Percentiles rank a stretch among this genome's conserved stretches.
These are phyloP conservation scores for Marmota flaviventris DNA, from an alignment of 2,113 vertebrate species.

Conservation along the genomic window DNA sequence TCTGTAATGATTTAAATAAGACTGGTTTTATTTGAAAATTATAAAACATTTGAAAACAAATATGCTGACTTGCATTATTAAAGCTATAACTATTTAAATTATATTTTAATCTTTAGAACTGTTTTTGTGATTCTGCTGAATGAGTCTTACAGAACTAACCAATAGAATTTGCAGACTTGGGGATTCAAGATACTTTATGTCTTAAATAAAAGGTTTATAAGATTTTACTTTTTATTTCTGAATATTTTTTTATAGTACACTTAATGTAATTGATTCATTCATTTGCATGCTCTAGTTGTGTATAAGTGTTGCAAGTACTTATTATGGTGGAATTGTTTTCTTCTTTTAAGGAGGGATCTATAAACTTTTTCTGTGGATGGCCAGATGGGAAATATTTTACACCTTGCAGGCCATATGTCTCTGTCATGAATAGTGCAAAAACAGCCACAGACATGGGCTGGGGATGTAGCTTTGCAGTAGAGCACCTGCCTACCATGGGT, in stretches of 20 bases:
- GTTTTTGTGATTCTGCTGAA: not conserved
- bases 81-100: constrained; percentile 42
- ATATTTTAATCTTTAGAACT: constrained; percentile 42
- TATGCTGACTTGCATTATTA: constrained; percentile 50
- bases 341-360: not conserved
- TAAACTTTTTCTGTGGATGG: not conserved
- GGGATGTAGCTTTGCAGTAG: no score
- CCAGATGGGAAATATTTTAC: not conserved
- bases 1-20: constrained; percentile 47
- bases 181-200: not conserved
- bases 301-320: not conserved
- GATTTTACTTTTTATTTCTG: constrained; percentile 33
- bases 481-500: no score
- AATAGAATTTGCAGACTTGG: constrained; percentile 25
- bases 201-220: constrained; percentile 14
- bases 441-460: not conserved
- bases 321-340: not conserved
- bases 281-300: not conserved
- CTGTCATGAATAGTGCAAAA: not conserved
- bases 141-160: constrained; percentile 27
- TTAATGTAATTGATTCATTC: not conserved
- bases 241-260: not conserved
- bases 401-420: not conserved
- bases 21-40: constrained; percentile 66
- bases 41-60: constrained; percentile 62